These are phyloP conservation scores for Drosophila nasuta DNA, from an alignment of 1,140 invertebrate species.

Conservation along the genomic window DNA sequence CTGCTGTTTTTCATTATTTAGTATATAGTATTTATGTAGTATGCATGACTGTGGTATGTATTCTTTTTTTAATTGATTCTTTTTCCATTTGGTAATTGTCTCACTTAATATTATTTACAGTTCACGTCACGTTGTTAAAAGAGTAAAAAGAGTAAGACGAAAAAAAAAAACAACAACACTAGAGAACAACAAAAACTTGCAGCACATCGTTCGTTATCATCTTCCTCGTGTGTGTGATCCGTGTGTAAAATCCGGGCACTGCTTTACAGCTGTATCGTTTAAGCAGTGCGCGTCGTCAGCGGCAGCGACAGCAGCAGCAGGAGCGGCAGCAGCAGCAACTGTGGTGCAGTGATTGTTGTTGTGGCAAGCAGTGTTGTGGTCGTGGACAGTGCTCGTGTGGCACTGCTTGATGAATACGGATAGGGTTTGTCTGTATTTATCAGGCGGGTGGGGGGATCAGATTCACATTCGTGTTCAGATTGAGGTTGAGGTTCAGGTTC, in stretches of 20 bases:
- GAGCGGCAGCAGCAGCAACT: conserved; percentile 17
- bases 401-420: conserved; percentile 51
- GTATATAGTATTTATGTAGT: conserved; percentile 7
- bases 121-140: conserved; percentile 19
- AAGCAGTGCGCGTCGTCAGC: conserved; percentile 53
- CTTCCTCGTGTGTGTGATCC: neutral
- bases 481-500: neutral
- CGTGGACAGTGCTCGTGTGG: conserved; percentile 25
- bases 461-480: neutral
- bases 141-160: conserved; percentile 1
- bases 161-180: neutral
- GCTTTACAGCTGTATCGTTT: conserved; percentile 41
- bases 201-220: conserved; percentile 8
- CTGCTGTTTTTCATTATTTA: neutral
- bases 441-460: neutral
- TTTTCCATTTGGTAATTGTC: conserved; percentile 7
- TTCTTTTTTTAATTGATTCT: conserved; percentile 17
- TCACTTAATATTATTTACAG: conserved; percentile 53
- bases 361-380: conserved; percentile 44
- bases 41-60: conserved; percentile 18
- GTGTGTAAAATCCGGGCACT: conserved; percentile 21
- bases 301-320: conserved; percentile 29
- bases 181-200: conserved; percentile 25
- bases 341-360: conserved; percentile 33
- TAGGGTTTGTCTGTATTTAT: conserved; percentile 66